A percentile compares a stretch with the other conserved stretches of the same genome.
Evolutionary conservation across 2,113 vertebrate species (phyloP).

Genomic region (Carassius auratus): DNA sequence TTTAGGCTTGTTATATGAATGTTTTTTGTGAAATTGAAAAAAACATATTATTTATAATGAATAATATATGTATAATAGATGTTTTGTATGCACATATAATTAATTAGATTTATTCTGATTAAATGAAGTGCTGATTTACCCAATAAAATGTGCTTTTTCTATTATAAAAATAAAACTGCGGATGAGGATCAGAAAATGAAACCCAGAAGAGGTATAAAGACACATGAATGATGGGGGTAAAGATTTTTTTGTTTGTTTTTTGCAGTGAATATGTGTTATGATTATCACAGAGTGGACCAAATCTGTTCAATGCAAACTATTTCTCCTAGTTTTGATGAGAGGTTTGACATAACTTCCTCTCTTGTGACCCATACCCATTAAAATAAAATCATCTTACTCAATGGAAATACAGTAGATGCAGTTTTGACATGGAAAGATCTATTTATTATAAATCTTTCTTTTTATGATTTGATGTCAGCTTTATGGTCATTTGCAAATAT

Average conservation of each 20-base stretch:
- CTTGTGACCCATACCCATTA: neutral
- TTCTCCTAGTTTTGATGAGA: neutral
- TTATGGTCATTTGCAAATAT: conserved; percentile 62
- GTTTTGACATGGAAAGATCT: conserved; percentile 58
- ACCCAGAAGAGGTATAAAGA: conserved; percentile 62
- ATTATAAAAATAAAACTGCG: neutral
- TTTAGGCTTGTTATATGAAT: neutral
- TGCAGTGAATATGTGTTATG: neutral
- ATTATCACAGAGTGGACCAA: neutral
- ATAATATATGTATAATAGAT: neutral
- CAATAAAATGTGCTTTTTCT: neutral
- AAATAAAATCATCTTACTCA: conserved; percentile 59
- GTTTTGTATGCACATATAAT: neutral
- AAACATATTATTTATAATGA: neutral
- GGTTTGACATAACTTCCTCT: neutral
- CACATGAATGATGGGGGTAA: neutral
- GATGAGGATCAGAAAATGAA: conserved; percentile 56
- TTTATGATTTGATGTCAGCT: conserved; percentile 64
- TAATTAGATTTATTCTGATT: neutral
- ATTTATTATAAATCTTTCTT: conserved; percentile 28
- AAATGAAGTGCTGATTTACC: neutral
- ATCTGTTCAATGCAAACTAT: neutral
- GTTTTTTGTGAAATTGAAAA: neutral
- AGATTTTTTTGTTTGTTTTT: neutral
- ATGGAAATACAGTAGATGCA: conserved; percentile 65